phyloP scores from a whole-genome alignment of 2,888 invertebrate genomes.

The Odontocolon sp. region DNA sequence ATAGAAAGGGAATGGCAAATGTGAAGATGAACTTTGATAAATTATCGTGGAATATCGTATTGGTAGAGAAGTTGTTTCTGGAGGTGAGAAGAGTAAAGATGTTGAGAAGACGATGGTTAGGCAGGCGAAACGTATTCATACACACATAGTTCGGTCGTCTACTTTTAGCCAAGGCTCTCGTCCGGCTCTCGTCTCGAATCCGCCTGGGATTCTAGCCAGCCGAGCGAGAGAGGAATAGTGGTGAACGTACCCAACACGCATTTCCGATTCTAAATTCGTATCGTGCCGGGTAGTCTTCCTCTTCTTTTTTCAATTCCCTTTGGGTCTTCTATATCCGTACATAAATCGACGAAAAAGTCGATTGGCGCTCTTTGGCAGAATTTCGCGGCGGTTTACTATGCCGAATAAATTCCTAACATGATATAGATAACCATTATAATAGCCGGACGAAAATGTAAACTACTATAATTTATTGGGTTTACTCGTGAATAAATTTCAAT shows the following conservation, averaged over 20 bases:
- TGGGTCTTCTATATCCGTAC: conserved; percentile 53
- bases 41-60: not conserved
- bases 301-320: conserved; percentile 42
- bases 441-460: not conserved
- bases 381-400: not conserved
- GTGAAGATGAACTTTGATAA: conserved; percentile 18
- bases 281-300: conserved; percentile 50
- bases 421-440: not conserved
- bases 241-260: conserved; percentile 72
- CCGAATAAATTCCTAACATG: not conserved
- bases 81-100: conserved; percentile 49
- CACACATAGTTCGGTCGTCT: conserved; percentile 66
- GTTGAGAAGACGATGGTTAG: conserved; percentile 28
- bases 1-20: not conserved
- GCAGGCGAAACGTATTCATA: conserved; percentile 11
- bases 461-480: not conserved
- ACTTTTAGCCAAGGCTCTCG: conserved; percentile 79
- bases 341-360: conserved; percentile 48
- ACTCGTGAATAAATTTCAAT: not conserved
- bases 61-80: conserved; percentile 12
- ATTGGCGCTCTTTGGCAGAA: not conserved
- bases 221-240: conserved; percentile 66
- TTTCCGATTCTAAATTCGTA: conserved; percentile 79
- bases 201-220: conserved; percentile 75
- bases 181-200: conserved; percentile 57